Base-by-base conservation (phyloP, 2,888 invertebrate genomes). In the Erebia epiphron region DNA sequence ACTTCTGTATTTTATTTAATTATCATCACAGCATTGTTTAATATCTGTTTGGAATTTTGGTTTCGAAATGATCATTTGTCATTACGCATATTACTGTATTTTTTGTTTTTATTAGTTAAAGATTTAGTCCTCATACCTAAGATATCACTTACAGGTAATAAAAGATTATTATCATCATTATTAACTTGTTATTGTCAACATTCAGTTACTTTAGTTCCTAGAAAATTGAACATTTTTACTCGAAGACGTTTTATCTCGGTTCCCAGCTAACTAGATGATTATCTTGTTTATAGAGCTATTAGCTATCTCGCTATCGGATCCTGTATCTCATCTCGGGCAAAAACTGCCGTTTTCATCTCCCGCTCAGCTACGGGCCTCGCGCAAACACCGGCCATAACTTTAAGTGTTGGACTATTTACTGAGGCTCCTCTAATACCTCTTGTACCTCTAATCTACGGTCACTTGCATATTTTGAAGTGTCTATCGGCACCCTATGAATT, bases 261-360 rank as follows among this genome's bases (percentile, higher is more conserved):
- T 86, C 87, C 85, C 86, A 86, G 86, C 83, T 86, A 87, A 86
- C 86, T 83, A 83, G 86, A 78, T 86, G 89, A 87, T 90, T 88
- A 91, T 90, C 89, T 90, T 84, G 88, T 91, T 91, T 91, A 90
- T 91, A 88, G 88, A 88, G 89, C 89, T 90, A 90, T 91, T 90
- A 91, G 89, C 83, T 85, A 86, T 85, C 83, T 81, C 82, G 79
- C 82, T 86, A 90, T 90, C 90, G 83, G 82, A 82, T 86, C 85
- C 80, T 84, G 86, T 88, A 88, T 91, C 88, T 83, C 82, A 86
- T 86, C 86, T 84, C 76, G 80, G 66, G 83, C 85, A 89, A 89
- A 88, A 90, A 89, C 89, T 88, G 88, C 88, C 86, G 90, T 86
- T 89, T 88, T 89, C 87, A 86, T 88, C 88, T 87, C 86, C 83